Conservation (phyloP, 1,140 invertebrate genomes). For the Hesperophylax magnus region DNA sequence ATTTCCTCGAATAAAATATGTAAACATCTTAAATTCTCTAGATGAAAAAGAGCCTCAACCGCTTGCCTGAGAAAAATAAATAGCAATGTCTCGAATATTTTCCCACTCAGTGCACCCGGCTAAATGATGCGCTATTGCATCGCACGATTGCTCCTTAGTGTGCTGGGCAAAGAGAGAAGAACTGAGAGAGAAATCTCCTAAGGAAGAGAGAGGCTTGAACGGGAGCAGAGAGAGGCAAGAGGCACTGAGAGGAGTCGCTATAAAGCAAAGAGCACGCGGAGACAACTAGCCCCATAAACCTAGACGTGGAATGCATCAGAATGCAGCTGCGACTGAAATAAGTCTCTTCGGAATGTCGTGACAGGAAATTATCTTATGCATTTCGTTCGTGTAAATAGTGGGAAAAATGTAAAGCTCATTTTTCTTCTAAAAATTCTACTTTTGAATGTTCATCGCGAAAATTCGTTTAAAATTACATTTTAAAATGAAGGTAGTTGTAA, state of each 20-base stretch:
- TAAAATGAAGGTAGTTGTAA: too few relatives aligned
- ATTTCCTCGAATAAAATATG: background rate
- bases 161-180: background rate
- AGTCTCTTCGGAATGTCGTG: background rate
- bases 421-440: background rate
- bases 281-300: slow-evolving; percentile 38
- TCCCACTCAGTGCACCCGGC: slow-evolving; percentile 1
- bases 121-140: slow-evolving; percentile 33
- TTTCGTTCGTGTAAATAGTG: slow-evolving; percentile 2
- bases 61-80: background rate
- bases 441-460: too few relatives aligned
- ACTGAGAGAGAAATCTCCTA: background rate
- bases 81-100: slow-evolving; percentile 1
- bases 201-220: slow-evolving; percentile 6
- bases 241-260: too few relatives aligned
- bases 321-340: slow-evolving; percentile 1
- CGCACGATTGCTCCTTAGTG: slow-evolving; percentile 33
- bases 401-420: background rate
- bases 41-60: background rate
- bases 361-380: background rate
- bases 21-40: background rate
- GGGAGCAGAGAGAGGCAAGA: too few relatives aligned
- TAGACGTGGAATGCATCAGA: slow-evolving; percentile 32
- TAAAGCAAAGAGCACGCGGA: slow-evolving; percentile 6
- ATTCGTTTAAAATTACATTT: too few relatives aligned